Percentiles rank a stretch among this genome's conserved stretches.
Evolutionary conservation across 2,888 invertebrate species (phyloP).

Genomic region (Dasysyrphus tricinctus): DNA sequence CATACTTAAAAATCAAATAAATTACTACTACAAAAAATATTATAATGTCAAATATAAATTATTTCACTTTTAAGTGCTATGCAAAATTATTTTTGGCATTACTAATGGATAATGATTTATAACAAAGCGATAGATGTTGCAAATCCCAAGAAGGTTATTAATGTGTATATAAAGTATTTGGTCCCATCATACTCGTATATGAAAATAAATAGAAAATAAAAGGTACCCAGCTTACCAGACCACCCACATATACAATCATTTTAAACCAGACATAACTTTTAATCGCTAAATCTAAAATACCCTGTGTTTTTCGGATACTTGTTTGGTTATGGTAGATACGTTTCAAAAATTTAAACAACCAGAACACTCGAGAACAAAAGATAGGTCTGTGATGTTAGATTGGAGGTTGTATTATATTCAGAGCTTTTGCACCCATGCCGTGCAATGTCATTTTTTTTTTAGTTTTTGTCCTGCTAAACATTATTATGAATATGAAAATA

Average conservation of each 20-base stretch:
- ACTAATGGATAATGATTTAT: slow-evolving; percentile 21
- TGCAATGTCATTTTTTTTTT: slow-evolving; percentile 10
- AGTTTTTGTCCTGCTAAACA: neutral
- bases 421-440: slow-evolving; percentile 26
- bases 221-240: neutral
- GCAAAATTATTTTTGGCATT: neutral
- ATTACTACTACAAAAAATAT: neutral
- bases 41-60: neutral
- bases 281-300: slow-evolving; percentile 16
- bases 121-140: neutral
- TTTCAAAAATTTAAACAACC: slow-evolving; percentile 11
- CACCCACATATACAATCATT: neutral
- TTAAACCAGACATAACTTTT: neutral
- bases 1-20: slow-evolving; percentile 18
- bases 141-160: neutral
- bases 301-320: neutral
- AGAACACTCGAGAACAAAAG: slow-evolving; percentile 22
- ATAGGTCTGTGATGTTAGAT: neutral
- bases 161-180: neutral
- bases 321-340: neutral
- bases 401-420: slow-evolving; percentile 16
- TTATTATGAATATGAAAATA: slow-evolving; percentile 19
- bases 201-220: neutral
- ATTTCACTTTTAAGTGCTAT: slow-evolving; percentile 16
- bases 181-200: neutral